Evolutionary conservation across 2,888 invertebrate species (phyloP), one percentile per base, ranked within the genome.

Genomic region (Chromoteleia sp.): DNA sequence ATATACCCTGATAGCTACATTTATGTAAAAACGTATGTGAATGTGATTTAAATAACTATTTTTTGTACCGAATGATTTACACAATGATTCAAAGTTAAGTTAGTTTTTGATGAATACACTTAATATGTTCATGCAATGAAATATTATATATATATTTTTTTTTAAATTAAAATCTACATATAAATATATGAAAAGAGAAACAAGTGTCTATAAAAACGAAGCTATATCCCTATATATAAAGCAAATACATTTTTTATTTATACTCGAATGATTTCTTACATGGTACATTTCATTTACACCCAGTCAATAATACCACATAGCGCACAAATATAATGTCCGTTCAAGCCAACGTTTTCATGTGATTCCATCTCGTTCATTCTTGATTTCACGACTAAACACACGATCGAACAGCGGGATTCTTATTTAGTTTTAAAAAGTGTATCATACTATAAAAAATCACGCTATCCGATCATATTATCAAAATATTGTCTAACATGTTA

Each of bases 191-290:
- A n/a, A n/a, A n/a, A n/a, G n/a, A n/a, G n/a, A n/a, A n/a, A n/a
- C n/a, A n/a, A n/a, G n/a, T n/a, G n/a, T n/a, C n/a, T n/a, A n/a
- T n/a, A n/a, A n/a, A n/a, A n/a, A n/a, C n/a, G n/a, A n/a, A n/a
- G n/a, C n/a, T n/a, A n/a, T n/a, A n/a, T n/a, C n/a, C n/a, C n/a
- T n/a, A 61, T 63, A 36, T 65, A 43, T 54, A 56, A 68, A 68
- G 68, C 68, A 68, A 68, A 43, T 68, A 56, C 68, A 30, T 30
- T 30, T 52, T 67, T 67, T 65, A 52, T 67, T 39, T 33, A 43
- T 56, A 56, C n/a, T 68, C 33, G 45, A 54, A 56, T 29, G 15
- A 52, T 67, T 67, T 43, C 21, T 56, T 68, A 45, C 45, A 56
- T 21, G 45, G 7, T 68, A 33, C 2, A 19, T 33, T 45, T 45